Evolutionary conservation across 2,797 vertebrate species (phyloP).

Genomic region (Peromyscus aztecus): DNA sequence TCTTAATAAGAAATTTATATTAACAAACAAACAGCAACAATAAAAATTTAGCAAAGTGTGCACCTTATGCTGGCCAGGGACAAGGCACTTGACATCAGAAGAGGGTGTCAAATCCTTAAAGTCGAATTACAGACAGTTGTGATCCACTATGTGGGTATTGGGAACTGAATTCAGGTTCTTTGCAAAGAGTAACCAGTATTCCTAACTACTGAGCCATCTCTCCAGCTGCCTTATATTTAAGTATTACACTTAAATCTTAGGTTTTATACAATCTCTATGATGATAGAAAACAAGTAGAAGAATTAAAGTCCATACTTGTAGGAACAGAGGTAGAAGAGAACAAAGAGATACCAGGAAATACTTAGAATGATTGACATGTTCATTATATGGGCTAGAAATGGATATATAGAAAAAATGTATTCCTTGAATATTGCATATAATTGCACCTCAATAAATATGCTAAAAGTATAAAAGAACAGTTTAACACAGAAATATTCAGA

Average conservation of each 20-base stretch:
- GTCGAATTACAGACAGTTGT: not conserved
- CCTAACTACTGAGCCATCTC: not conserved
- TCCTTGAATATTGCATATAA: not conserved
- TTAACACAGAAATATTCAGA: not conserved
- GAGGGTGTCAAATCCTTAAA: not conserved
- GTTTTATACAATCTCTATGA: not conserved
- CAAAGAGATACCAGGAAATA: not conserved
- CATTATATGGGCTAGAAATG: not conserved
- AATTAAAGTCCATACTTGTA: too few species aligned
- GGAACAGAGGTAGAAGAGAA: not conserved
- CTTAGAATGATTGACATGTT: not conserved
- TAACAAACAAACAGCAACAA: not conserved
- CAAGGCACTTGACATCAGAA: not conserved
- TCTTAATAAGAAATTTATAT: not conserved
- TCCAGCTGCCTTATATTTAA: not conserved
- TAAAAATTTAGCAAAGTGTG: not conserved
- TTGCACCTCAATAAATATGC: not conserved
- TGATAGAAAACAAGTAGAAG: not conserved
- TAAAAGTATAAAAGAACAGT: not conserved
- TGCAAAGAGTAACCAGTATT: not conserved
- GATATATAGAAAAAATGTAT: not conserved
- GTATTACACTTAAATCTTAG: not conserved
- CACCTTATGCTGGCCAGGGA: not conserved
- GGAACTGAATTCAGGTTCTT: not conserved
- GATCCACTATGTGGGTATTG: not conserved